Base-by-base conservation (phyloP, 2,797 vertebrate species). In the Enteromius treurensis region DNA sequence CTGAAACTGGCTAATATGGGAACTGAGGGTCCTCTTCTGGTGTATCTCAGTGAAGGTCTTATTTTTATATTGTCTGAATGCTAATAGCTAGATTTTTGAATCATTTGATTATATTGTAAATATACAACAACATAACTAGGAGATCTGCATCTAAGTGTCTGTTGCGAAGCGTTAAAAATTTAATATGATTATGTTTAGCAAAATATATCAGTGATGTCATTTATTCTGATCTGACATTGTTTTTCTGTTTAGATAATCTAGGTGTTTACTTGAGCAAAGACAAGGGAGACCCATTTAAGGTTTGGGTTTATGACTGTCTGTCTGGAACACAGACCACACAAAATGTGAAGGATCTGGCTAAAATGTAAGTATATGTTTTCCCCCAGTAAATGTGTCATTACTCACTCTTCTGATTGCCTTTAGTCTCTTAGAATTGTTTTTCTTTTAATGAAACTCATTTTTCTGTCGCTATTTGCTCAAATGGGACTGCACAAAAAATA, bases 321-420 rank as follows among this genome's bases (percentile, higher is more conserved):
- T 23, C 21, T 81, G 91, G 91, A 37, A 70, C 88, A 81, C 0
- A 0, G 0, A 40, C 40, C 42, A 9, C 0, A 0, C 29, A 90
- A 53, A 78, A 91, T 88, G 32, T 91, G 58, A 85, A 91, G 53
- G 2, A 79, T 17, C 73, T 92, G 89, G 91, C 91, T 42, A 83
- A 89, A 19, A 79, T 8, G 92, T 93, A 79, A 91, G 89, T 80
- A 82, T 37, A 5, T 62, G 0, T 79, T n/a, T 37, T 26, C 5
- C 0, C 17, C 1, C 37, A 40, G 37, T 40, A 8, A 40, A 40
- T 40, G 5, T 49, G 47, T 15, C 47, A 15, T 49, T 2, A 15
- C 15, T 47, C 42, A 13, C 42, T 45, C 42, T 45, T 45, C 47
- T 49, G 47, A 49, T 15, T 49, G 47, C 47, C 14, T 14, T 49